Percentiles rank a stretch among this genome's conserved stretches.
Conservation (phyloP, 2,888 invertebrate species). For the Oscheius sp. region DNA sequence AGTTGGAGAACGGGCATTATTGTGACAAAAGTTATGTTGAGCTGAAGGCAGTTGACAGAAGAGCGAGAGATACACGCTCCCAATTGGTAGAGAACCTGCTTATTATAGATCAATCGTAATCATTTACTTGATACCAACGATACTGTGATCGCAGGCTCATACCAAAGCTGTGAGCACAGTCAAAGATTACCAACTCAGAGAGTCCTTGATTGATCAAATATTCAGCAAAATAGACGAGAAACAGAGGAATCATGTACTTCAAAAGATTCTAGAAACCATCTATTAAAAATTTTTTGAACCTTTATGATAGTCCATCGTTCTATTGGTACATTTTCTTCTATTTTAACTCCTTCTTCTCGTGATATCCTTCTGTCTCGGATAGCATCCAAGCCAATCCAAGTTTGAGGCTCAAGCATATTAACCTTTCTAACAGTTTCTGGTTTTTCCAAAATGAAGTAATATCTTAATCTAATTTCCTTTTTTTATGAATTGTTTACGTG, state of each 20-base stretch:
- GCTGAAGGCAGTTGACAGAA: conserved; percentile 42
- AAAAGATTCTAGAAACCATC: conserved; percentile 74
- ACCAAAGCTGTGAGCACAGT: conserved; percentile 67
- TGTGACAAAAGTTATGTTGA: conserved; percentile 26
- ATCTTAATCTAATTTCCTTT: not conserved
- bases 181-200: conserved; percentile 82
- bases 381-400: conserved; percentile 15
- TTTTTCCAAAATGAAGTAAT: conserved; percentile 14
- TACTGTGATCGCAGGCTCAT: conserved; percentile 76
- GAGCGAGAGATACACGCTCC: conserved; percentile 60
- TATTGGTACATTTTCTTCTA: not conserved
- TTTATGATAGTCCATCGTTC: not conserved
- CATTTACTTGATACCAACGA: conserved; percentile 82
- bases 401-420: not conserved
- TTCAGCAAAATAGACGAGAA: conserved; percentile 82
- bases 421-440: conserved; percentile 14
- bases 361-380: conserved; percentile 1
- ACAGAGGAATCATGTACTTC: conserved; percentile 82
- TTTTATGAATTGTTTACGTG: not conserved
- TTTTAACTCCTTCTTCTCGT: not conserved
- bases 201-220: conserved; percentile 87
- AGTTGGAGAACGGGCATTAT: conserved; percentile 22
- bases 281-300: not conserved
- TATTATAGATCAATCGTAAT: not conserved
- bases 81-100: conserved; percentile 45